Conservation (phyloP, 2,113 vertebrate genomes). For the Pelmatolapia mariae region DNA sequence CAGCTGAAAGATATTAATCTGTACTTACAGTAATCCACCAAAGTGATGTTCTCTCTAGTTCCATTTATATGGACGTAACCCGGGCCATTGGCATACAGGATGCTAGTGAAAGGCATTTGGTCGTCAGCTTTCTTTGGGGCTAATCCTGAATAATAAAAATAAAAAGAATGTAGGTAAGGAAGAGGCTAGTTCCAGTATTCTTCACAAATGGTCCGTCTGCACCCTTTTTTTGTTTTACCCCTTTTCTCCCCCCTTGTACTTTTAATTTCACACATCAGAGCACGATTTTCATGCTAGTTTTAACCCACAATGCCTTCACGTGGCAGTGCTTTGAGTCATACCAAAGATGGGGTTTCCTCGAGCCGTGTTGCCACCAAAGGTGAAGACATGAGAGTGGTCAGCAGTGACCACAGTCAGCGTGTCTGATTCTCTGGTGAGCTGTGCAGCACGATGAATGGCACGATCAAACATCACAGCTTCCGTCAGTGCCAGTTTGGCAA, state of each 20-base stretch:
- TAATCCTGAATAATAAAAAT: constrained; percentile 58
- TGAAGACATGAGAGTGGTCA: constrained; percentile 82
- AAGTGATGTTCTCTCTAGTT: constrained; percentile 73
- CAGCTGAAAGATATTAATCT: constrained; percentile 57
- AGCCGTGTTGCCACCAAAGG: constrained; percentile 75
- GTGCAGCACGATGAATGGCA: constrained; percentile 65
- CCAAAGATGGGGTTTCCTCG: constrained; percentile 79
- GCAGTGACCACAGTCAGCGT: constrained; percentile 77
- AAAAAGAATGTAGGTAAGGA: neutral
- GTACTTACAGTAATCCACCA: constrained; percentile 74
- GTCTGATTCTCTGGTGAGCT: constrained; percentile 68
- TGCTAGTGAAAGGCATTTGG: constrained; percentile 75
- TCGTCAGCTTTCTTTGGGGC: constrained; percentile 72
- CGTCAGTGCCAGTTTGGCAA: constrained; percentile 73
- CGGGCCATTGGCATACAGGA: constrained; percentile 77
- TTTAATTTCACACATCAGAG: neutral
- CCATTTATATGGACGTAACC: constrained; percentile 76
- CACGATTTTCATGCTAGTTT: neutral
- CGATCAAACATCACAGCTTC: constrained; percentile 76
- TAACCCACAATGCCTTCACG: neutral
- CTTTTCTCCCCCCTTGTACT: neutral
- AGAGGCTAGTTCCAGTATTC: neutral
- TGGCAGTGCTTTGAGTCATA: constrained; percentile 6
- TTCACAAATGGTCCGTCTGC: neutral
- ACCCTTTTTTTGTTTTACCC: neutral